A percentile compares a stretch with the other conserved stretches of the same genome.
phyloP scores from a whole-genome alignment of 2,888 invertebrate species.

The Agonopterix alstromeriana region DNA sequence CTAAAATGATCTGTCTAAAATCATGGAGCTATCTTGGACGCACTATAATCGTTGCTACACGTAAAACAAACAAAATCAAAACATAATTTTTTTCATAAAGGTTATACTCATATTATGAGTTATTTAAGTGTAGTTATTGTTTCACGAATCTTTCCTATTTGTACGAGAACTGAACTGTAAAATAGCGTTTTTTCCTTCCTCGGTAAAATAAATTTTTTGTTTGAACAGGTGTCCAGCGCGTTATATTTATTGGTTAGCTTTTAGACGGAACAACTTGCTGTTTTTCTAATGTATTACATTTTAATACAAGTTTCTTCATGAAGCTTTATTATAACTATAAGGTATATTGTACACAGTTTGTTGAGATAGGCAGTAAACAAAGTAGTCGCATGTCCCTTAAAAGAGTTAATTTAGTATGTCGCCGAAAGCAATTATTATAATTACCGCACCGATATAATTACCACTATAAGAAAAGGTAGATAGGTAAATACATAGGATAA shows the following conservation, averaged over 20 bases:
- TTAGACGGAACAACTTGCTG: not conserved
- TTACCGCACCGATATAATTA: slow-evolving; percentile 64
- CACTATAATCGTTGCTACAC: no score
- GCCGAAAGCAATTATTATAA: slow-evolving; percentile 67
- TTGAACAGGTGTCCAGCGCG: not conserved
- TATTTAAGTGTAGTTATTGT: no score
- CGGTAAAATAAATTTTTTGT: not conserved
- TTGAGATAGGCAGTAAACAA: not conserved
- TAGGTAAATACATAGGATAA: slow-evolving; percentile 53
- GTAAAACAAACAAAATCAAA: no score
- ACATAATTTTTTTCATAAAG: no score
- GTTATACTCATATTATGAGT: no score
- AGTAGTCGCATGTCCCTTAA: slow-evolving; percentile 37
- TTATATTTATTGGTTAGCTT: not conserved
- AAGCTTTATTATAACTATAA: no score
- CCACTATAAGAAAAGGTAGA: slow-evolving; percentile 50
- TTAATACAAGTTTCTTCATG: no score
- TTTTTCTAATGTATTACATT: not conserved
- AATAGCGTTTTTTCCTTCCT: not conserved
- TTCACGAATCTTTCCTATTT: no score
- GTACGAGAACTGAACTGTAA: no score
- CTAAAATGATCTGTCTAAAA: no score
- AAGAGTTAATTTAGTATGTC: slow-evolving; percentile 59
- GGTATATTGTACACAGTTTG: no score
- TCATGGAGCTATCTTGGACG: no score